Conservation (phyloP, 30 jellyfish, hydroid and myxozoan genomes). For the Mastigias papua region DNA sequence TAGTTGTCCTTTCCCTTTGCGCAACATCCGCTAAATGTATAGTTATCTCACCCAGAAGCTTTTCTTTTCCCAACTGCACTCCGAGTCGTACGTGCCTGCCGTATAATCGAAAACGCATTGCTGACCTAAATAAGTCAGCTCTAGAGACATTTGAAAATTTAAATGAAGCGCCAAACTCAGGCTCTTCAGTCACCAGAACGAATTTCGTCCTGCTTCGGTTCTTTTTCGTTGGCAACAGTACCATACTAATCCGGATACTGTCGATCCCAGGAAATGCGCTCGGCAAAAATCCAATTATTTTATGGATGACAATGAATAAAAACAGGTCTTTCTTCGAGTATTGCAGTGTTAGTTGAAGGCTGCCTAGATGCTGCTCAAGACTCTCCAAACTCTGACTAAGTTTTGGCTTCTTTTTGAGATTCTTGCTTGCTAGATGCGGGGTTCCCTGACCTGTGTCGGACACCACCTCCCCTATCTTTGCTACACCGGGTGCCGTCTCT, state of each 20-base stretch:
- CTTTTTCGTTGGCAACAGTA: conserved; percentile 84
- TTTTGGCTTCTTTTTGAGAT: background rate
- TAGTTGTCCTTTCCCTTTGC: conserved; percentile 56
- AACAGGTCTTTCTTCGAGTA: conserved; percentile 75
- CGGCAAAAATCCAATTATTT: conserved; percentile 42
- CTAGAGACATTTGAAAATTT: conserved; percentile 81
- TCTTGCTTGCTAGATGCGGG: background rate
- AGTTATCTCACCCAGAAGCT: conserved; percentile 75
- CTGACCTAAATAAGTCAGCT: conserved; percentile 76
- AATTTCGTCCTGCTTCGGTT: conserved; percentile 79
- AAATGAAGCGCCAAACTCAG: conserved; percentile 71
- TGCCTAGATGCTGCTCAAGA: conserved; percentile 14
- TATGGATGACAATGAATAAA: conserved; percentile 71
- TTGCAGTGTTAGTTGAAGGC: conserved; percentile 67
- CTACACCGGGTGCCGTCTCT: conserved; percentile 56
- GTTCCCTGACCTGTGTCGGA: background rate
- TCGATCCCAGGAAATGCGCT: conserved; percentile 57
- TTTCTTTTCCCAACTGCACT: conserved; percentile 66
- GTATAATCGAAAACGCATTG: conserved; percentile 88
- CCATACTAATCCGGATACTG: conserved; percentile 66
- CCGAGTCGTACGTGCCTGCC: conserved; percentile 86
- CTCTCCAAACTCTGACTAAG: conserved; percentile 69
- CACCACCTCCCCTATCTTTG: conserved; percentile 37
- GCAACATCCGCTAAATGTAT: conserved; percentile 94
- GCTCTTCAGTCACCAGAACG: conserved; percentile 42